Conservation (phyloP, 1,140 invertebrate genomes). For the Orchestia grillus region DNA sequence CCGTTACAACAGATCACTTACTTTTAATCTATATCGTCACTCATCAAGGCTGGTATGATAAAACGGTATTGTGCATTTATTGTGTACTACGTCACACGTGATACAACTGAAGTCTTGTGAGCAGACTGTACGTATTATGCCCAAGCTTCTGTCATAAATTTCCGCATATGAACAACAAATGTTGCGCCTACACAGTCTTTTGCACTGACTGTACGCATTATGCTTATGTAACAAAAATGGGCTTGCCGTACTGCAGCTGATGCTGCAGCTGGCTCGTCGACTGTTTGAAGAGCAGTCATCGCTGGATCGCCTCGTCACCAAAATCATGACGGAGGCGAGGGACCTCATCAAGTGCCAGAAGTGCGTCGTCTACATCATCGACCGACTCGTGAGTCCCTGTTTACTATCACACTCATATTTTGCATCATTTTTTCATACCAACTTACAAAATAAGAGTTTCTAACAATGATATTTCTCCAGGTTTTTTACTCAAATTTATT, state of each 20-base stretch:
- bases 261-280: slow-evolving; percentile 86
- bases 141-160: too few relatives aligned
- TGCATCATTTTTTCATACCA: not conserved
- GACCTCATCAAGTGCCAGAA: slow-evolving; percentile 92
- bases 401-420: not conserved
- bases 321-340: slow-evolving; percentile 95
- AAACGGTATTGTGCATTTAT: too few relatives aligned
- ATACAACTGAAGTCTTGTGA: too few relatives aligned
- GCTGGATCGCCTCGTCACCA: slow-evolving; percentile 91
- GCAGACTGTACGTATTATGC: too few relatives aligned
- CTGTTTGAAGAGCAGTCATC: slow-evolving; percentile 96
- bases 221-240: not conserved
- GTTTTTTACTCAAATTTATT: not conserved
- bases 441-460: not conserved
- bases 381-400: slow-evolving; percentile 76
- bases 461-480: not conserved
- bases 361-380: slow-evolving; percentile 90
- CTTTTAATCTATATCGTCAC: too few relatives aligned
- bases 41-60: too few relatives aligned
- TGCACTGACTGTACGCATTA: not conserved
- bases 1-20: too few relatives aligned
- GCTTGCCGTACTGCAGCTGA: slow-evolving; percentile 75
- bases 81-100: too few relatives aligned
- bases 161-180: not conserved
- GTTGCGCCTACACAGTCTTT: not conserved